Conservation (phyloP, 2,797 vertebrate genomes). For the Chaetodon trifasciatus region DNA sequence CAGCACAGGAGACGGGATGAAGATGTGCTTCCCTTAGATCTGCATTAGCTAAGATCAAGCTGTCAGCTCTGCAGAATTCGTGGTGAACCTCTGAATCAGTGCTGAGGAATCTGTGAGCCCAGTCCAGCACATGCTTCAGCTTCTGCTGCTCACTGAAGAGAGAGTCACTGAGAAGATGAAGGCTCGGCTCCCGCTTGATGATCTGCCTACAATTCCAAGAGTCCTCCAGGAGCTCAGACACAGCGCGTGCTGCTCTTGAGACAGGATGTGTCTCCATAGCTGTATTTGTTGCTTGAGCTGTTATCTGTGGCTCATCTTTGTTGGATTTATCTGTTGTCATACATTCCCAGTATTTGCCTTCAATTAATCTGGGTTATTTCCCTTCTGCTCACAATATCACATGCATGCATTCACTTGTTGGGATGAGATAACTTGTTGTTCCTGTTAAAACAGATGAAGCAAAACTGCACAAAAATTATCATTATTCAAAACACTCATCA, state of each 20-base stretch:
- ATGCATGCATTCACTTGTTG: not conserved
- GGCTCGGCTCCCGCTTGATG: constrained; percentile 41
- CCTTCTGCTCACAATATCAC: not conserved
- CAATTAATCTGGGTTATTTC: not conserved
- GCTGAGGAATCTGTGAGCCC: constrained; percentile 75
- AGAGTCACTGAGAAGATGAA: constrained; percentile 54
- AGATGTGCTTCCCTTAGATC: not conserved
- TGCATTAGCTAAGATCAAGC: not conserved
- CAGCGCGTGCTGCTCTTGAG: not conserved
- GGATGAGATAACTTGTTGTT: not conserved
- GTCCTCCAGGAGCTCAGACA: constrained; percentile 38
- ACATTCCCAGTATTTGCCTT: not conserved
- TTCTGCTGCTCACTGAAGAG: constrained; percentile 79
- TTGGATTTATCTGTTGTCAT: constrained; percentile 7
- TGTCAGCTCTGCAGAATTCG: constrained; percentile 31
- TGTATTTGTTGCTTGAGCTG: constrained; percentile 16
- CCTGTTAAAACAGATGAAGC: constrained; percentile 9
- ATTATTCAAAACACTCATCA: not conserved
- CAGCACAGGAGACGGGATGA: not conserved
- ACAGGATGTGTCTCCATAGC: not conserved
- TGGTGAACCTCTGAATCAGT: constrained; percentile 33
- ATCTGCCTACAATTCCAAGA: constrained; percentile 38
- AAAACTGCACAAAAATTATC: not conserved
- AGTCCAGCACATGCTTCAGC: constrained; percentile 75
- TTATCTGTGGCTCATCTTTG: constrained; percentile 5